phyloP scores from a whole-genome alignment of 2,113 vertebrate genomes.

The Phaetusa simplex region DNA sequence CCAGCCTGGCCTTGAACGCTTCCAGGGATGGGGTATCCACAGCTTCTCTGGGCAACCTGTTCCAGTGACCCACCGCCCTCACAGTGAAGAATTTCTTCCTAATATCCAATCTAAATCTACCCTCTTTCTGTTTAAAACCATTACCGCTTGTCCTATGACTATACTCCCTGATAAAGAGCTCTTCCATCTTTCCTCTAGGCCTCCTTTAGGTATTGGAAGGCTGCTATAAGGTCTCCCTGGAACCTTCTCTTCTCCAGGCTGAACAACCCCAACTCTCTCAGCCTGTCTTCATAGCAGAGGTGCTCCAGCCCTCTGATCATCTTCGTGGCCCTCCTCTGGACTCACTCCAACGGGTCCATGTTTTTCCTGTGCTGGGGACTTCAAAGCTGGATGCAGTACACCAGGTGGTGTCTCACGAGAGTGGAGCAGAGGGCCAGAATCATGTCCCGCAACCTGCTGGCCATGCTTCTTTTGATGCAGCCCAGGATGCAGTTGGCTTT shows the following conservation, averaged over 20 bases:
- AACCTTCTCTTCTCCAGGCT: neutral
- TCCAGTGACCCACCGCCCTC: neutral
- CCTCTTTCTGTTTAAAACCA: neutral
- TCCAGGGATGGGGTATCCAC: neutral
- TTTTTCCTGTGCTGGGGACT: neutral
- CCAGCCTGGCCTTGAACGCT: neutral
- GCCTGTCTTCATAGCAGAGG: neutral
- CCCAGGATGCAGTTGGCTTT: neutral
- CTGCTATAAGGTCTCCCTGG: neutral
- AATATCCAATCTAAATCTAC: neutral
- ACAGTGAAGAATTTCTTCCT: neutral
- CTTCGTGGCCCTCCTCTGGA: neutral
- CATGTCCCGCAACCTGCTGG: neutral
- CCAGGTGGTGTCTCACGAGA: neutral
- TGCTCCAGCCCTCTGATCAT: neutral
- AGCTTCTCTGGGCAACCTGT: neutral
- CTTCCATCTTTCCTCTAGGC: neutral
- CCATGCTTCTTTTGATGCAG: neutral
- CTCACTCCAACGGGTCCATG: neutral
- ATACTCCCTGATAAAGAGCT: neutral
- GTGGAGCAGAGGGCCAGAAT: neutral
- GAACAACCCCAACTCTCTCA: neutral
- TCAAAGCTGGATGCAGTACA: neutral
- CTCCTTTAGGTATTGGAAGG: neutral
- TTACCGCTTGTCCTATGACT: neutral